Evolutionary conservation across 2,888 invertebrate species (phyloP).

Genomic region (Globia sparganii): DNA sequence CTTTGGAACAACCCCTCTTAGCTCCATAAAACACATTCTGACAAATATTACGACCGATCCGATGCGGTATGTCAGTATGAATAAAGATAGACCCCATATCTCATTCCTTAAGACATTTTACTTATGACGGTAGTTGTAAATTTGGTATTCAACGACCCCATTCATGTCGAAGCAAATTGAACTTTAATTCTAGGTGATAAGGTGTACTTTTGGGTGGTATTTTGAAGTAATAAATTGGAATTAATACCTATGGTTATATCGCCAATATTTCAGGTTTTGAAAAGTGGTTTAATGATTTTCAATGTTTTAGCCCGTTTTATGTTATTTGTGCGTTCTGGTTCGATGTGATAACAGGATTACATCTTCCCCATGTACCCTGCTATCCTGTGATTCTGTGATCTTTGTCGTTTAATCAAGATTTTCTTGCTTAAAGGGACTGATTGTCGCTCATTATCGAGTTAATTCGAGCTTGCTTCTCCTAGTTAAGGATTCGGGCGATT

Average conservation of each 20-base stretch:
- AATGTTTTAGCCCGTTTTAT: slow-evolving; percentile 48
- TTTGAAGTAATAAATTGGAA: slow-evolving; percentile 61
- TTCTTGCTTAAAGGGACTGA: slow-evolving; percentile 3
- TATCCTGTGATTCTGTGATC: neutral
- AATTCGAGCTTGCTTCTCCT: neutral
- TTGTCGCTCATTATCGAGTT: slow-evolving; percentile 32
- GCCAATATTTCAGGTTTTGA: slow-evolving; percentile 59
- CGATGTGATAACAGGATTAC: slow-evolving; percentile 45
- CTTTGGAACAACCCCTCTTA: slow-evolving; percentile 52
- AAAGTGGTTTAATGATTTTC: slow-evolving; percentile 65
- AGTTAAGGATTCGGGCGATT: neutral
- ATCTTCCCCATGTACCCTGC: slow-evolving; percentile 1
- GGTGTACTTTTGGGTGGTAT: slow-evolving; percentile 36
- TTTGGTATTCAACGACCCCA: slow-evolving; percentile 74
- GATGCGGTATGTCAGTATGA: slow-evolving; percentile 78
- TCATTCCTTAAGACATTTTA: slow-evolving; percentile 83
- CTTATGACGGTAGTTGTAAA: slow-evolving; percentile 85
- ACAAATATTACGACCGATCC: slow-evolving; percentile 79
- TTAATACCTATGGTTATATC: slow-evolving; percentile 64
- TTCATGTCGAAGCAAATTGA: slow-evolving; percentile 19
- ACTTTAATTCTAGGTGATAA: slow-evolving; percentile 2
- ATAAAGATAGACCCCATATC: slow-evolving; percentile 84
- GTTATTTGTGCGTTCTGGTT: slow-evolving; percentile 29
- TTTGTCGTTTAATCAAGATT: slow-evolving; percentile 31
- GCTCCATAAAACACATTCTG: slow-evolving; percentile 74